Base-by-base conservation (phyloP, 1,140 invertebrate genomes). In the Hirudo medicinalis region DNA sequence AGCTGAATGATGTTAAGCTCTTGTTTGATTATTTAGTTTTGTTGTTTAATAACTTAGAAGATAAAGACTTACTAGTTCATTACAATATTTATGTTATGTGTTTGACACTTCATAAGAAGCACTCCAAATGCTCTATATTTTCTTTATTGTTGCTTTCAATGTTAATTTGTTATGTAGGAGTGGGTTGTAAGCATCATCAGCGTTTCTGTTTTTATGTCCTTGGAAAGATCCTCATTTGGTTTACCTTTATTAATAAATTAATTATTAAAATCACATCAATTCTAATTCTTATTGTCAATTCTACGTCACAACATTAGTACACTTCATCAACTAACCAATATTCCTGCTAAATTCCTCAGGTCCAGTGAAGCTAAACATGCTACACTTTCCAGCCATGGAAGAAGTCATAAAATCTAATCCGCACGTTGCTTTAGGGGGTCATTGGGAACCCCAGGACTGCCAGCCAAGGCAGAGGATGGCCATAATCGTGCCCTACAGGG, bases 401-500 rank as follows among this genome's bases (percentile, higher is more conserved):
- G 11, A 49, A 49, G 43, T 49, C 43, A 49, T 49, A 0, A 17
- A 49, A 11, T 49, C 43, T 1, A 49, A 49, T 17, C 43, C 43
- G 20, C 43, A 32, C 4, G 69, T 70, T 3, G 9, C 40, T 25
- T 22, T 66, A 17, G 71, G 71, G 8, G 71, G 71, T n/a, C 29
- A 32, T 11, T 72, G 71, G 71, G 40, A 32, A 19, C 71, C 71
- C 8, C 27, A 32, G 19, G 25, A n/a, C 55, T 72, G 71, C 29
- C 32, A 17, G 22, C 66, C 71, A 20, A 11, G 43, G 36, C 67
- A 69, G 71, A 57, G 60, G 25, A 15, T 91, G 13, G 91, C 91
- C n/a, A 87, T 96, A 27, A 87, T 96, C 72, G 85, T 96, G 54
- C 91, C 91, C 2, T 96, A 92, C 78, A 84, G 92, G 72, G 88